phyloP scores from a whole-genome alignment of 92 coral and sea anemone genomes.

The Zoanthus solanderi region DNA sequence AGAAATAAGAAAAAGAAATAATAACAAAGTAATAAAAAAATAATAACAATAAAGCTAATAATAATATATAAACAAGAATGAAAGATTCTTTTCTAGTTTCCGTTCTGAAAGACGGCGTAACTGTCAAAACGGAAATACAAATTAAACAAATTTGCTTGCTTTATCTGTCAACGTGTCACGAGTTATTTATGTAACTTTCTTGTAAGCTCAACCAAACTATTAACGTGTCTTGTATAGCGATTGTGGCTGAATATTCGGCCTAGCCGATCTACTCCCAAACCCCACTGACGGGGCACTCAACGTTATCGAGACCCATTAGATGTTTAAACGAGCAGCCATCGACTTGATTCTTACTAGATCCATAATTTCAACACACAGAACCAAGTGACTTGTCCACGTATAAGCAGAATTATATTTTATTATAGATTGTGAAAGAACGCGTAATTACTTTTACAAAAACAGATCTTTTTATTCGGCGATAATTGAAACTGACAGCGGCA shows the following conservation, averaged over 20 bases:
- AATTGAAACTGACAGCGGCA: neutral
- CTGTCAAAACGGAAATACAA: slow-evolving; percentile 21
- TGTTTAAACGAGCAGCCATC: slow-evolving; percentile 5
- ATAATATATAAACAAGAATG: neutral
- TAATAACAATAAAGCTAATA: neutral
- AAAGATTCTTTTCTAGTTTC: slow-evolving; percentile 8
- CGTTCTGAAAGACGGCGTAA: neutral
- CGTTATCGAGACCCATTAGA: neutral
- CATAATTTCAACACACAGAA: slow-evolving; percentile 34
- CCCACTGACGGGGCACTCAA: neutral
- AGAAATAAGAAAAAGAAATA: neutral
- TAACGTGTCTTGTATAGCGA: neutral
- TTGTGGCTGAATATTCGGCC: neutral
- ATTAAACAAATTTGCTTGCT: slow-evolving; percentile 3
- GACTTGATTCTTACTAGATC: slow-evolving; percentile 19
- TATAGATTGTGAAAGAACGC: slow-evolving; percentile 10
- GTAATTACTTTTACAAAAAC: slow-evolving; percentile 1
- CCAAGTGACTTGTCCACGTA: slow-evolving; percentile 14
- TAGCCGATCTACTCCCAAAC: neutral
- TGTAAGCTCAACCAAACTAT: neutral
- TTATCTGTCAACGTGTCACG: neutral
- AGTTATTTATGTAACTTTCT: slow-evolving; percentile 8
- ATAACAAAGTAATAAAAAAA: neutral
- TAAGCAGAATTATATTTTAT: slow-evolving; percentile 20
- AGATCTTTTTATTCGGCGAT: neutral